Percentiles rank a stretch among this genome's conserved stretches.
Evolutionary conservation across 2,888 invertebrate species (phyloP).

Genomic region (Sinopyrophorus schimmeli): DNA sequence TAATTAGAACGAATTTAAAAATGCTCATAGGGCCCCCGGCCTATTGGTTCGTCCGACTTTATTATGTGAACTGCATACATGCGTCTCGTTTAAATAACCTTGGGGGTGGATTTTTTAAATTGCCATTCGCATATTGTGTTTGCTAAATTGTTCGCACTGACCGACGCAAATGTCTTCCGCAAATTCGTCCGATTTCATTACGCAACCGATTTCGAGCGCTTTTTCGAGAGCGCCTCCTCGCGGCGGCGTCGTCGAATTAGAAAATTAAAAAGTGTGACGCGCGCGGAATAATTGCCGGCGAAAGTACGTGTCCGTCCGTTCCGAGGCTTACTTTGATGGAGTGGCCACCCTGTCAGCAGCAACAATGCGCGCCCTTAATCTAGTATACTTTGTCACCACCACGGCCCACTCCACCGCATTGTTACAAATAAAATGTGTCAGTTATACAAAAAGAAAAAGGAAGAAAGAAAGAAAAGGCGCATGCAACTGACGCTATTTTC

Average conservation of each 20-base stretch:
- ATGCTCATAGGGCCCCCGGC: slow-evolving; percentile 38
- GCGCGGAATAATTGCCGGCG: slow-evolving; percentile 31
- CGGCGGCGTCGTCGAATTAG: no score
- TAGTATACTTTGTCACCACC: slow-evolving; percentile 51
- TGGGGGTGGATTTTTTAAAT: slow-evolving; percentile 52
- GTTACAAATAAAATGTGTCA: slow-evolving; percentile 31
- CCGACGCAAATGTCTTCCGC: slow-evolving; percentile 20
- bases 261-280: no score
- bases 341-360: slow-evolving; percentile 50
- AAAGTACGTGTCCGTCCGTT: slow-evolving; percentile 41
- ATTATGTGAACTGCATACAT: slow-evolving; percentile 51
- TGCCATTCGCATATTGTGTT: slow-evolving; percentile 47
- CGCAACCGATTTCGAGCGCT: no score
- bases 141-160: slow-evolving; percentile 38
- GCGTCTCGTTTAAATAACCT: slow-evolving; percentile 50
- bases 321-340: slow-evolving; percentile 48
- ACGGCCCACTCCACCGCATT: slow-evolving; percentile 42
- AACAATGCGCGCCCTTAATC: slow-evolving; percentile 50
- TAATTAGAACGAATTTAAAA: slow-evolving; percentile 15
- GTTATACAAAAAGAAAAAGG: slow-evolving; percentile 26
- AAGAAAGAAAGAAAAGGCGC: slow-evolving; percentile 10
- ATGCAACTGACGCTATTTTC: slow-evolving; percentile 29
- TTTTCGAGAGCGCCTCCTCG: no score
- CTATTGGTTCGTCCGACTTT: slow-evolving; percentile 53
- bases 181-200: no score